Conservation (phyloP, 2,888 invertebrate species). For the Caenorhabditis auriculariae region DNA sequence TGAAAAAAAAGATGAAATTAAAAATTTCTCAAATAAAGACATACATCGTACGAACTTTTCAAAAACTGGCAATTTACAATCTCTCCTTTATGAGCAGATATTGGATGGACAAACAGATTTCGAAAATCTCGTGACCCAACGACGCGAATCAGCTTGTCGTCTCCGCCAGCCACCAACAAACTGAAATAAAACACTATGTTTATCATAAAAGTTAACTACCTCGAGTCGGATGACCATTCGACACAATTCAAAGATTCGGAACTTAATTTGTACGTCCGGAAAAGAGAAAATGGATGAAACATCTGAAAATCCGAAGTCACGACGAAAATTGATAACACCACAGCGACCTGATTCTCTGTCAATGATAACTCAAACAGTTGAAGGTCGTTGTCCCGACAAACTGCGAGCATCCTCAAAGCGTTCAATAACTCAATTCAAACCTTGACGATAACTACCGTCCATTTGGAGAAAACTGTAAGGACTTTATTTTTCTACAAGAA, state of each 20-base stretch:
- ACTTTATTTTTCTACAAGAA: slow-evolving; percentile 75
- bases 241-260: slow-evolving; percentile 82
- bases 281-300: slow-evolving; percentile 84
- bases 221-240: slow-evolving; percentile 90
- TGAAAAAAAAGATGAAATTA: slow-evolving; percentile 28
- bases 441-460: slow-evolving; percentile 71
- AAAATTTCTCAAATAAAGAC: slow-evolving; percentile 8
- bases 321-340: background rate
- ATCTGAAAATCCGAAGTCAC: slow-evolving; percentile 73
- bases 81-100: slow-evolving; percentile 83
- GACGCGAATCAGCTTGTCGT: slow-evolving; percentile 80
- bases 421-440: slow-evolving; percentile 1
- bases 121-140: slow-evolving; percentile 76
- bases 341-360: slow-evolving; percentile 73
- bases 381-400: slow-evolving; percentile 80
- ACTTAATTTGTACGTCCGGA: slow-evolving; percentile 79
- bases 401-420: slow-evolving; percentile 75
- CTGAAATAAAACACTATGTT: slow-evolving; percentile 25
- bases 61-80: slow-evolving; percentile 88
- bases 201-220: slow-evolving; percentile 64
- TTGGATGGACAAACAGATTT: slow-evolving; percentile 77
- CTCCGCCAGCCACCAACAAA: slow-evolving; percentile 84
- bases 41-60: slow-evolving; percentile 78
- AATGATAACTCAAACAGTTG: slow-evolving; percentile 74
- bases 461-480: slow-evolving; percentile 87